These are phyloP conservation scores for Pluvialis apricaria DNA, from an alignment of 2,113 vertebrate species.

Conservation along the genomic window DNA sequence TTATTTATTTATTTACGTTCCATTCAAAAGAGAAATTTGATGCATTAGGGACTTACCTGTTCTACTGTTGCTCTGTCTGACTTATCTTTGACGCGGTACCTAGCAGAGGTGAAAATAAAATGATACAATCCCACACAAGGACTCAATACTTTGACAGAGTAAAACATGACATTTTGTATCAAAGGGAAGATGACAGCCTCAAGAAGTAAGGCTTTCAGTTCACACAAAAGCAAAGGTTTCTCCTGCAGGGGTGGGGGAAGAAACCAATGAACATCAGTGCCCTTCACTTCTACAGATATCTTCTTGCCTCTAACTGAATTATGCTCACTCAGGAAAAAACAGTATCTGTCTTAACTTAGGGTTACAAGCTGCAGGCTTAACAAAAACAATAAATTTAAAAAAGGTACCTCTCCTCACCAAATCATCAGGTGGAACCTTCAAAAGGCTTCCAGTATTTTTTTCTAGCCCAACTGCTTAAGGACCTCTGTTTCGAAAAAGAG, in stretches of 20 bases:
- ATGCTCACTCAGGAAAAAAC: background rate
- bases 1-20: no score
- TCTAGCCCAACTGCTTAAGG: background rate
- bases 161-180: background rate
- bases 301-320: background rate
- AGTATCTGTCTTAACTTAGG: accelerated
- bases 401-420: background rate
- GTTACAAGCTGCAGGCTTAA: background rate
- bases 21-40: background rate
- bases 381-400: background rate
- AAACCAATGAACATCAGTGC: background rate
- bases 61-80: conserved; percentile 96
- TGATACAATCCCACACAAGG: background rate
- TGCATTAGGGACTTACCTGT: conserved; percentile 75
- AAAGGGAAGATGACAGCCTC: background rate
- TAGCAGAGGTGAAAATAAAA: conserved; percentile 56
- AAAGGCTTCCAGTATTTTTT: background rate
- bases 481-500: background rate
- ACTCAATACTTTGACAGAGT: background rate
- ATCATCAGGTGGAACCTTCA: background rate
- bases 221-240: background rate
- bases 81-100: conserved; percentile 95
- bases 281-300: background rate
- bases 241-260: background rate
- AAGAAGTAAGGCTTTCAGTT: background rate